A percentile compares a stretch with the other conserved stretches of the same genome.
Evolutionary conservation across 2,888 invertebrate genomes (phyloP).

Genomic region (Vannuccia rotundouncinata): DNA sequence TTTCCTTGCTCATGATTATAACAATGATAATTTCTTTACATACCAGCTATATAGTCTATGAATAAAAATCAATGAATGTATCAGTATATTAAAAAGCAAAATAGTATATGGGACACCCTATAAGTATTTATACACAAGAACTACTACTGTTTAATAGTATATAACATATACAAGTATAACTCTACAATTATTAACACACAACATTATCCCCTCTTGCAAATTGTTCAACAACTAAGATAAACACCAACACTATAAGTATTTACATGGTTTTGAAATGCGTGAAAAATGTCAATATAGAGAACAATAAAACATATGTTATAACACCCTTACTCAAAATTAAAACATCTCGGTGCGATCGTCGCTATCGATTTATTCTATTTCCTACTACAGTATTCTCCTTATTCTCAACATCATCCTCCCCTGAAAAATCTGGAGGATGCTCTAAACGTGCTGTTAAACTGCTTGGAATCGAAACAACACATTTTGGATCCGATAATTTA

Average conservation of each 20-base stretch:
- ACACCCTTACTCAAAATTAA: neutral
- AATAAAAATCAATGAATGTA: too few species aligned
- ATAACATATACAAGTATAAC: too few species aligned
- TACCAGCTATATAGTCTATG: too few species aligned
- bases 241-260: neutral
- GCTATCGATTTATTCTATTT: neutral
- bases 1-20: too few species aligned
- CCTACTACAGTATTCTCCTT: neutral
- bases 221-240: neutral
- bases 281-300: neutral
- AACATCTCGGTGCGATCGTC: neutral
- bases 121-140: too few species aligned
- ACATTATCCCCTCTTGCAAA: neutral
- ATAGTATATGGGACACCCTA: too few species aligned
- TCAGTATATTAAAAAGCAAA: too few species aligned
- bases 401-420: neutral
- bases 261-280: neutral
- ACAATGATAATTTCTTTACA: too few species aligned
- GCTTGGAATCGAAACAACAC: neutral
- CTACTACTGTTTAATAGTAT: too few species aligned
- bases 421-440: neutral
- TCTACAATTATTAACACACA: neutral
- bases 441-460: neutral
- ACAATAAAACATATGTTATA: neutral
- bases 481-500: neutral